Percentiles rank a stretch among this genome's conserved stretches.
Conservation (phyloP, 2,888 invertebrate genomes). For the Thyatira batis region DNA sequence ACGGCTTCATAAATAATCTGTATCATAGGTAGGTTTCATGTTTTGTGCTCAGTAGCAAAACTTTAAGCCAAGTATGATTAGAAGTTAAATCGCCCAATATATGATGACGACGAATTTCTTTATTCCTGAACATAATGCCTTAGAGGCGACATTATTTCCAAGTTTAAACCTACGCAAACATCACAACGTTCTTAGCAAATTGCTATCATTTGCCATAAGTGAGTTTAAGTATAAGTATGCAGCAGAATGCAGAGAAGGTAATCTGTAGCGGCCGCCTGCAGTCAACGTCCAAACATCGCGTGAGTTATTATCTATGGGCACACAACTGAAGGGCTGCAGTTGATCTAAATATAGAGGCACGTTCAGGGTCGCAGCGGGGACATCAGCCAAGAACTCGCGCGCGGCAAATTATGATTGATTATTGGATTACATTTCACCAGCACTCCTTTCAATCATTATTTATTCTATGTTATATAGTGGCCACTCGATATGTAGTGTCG, state of each 20-base stretch:
- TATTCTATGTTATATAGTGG: conserved; percentile 18
- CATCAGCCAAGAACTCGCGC: conserved; percentile 65
- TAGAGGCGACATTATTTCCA: not conserved
- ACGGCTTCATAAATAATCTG: too few species aligned
- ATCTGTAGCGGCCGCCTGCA: conserved; percentile 17
- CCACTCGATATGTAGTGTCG: not conserved
- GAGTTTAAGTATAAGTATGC: too few species aligned
- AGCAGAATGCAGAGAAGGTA: conserved; percentile 16
- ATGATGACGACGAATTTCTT: too few species aligned
- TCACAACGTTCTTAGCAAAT: conserved; percentile 16
- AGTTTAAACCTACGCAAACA: not conserved
- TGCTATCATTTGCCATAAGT: conserved; percentile 21
- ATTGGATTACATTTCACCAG: conserved; percentile 52
- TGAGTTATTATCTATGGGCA: conserved; percentile 58
- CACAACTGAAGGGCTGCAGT: conserved; percentile 44
- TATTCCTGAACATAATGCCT: too few species aligned
- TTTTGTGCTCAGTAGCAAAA: too few species aligned
- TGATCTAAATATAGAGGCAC: conserved; percentile 64
- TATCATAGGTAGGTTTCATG: too few species aligned
- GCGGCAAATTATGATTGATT: conserved; percentile 76
- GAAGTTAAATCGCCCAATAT: too few species aligned
- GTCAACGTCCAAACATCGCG: conserved; percentile 53
- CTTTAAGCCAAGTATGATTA: too few species aligned
- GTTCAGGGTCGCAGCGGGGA: conserved; percentile 65
- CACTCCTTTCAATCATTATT: conserved; percentile 37